Base-by-base conservation (phyloP, 2,113 vertebrate genomes). In the Mionectes macconnelli region DNA sequence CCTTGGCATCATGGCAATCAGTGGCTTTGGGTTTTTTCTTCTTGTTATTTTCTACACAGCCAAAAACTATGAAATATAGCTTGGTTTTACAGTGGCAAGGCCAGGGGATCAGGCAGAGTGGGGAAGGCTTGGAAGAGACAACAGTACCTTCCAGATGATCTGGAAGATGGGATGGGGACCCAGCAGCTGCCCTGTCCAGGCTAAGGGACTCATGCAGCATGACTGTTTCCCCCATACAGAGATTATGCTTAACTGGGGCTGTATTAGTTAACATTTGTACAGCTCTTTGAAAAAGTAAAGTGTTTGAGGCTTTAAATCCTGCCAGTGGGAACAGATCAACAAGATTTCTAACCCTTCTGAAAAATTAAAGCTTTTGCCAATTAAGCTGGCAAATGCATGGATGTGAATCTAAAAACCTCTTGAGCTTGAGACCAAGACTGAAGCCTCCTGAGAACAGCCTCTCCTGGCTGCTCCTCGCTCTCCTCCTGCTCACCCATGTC, bases 291-390 rank as follows among this genome's bases (percentile, higher is more conserved):
- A 92, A 95, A 92, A 86, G 73, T 53, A 68, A 95, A 96, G 85
- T 80, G 94, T 93, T 77, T 39, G 82, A 96, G 84, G 82, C 90
- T 93, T 90, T 92, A 93, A 96, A 93, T 77, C 56, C 88, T 94
- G 94, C 92, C 93, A 90, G 82, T 95, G 90, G 90, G 94, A 96
- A 87, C 93, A 90, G 90, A 95, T 90, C 90, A 95, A 96, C 94
- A 91, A 94, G 96, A 94, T 93, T 87, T 94, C 94, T 80, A 93
- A 88, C 90, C 75, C 87, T 92, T 94, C 79, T 64, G 95, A 96
- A 95, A 97, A 95, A 94, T 89, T 94, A 95, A 94, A 94, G 77
- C 84, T 87, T 92, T 90, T 94, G 90, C 96, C 94, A 97, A 96
- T 96, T 96, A 96, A 95, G 93, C 93, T 93, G 90, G 92, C 92